phyloP scores from a whole-genome alignment of 2,113 vertebrate species.

The Antechinus flavipes region DNA sequence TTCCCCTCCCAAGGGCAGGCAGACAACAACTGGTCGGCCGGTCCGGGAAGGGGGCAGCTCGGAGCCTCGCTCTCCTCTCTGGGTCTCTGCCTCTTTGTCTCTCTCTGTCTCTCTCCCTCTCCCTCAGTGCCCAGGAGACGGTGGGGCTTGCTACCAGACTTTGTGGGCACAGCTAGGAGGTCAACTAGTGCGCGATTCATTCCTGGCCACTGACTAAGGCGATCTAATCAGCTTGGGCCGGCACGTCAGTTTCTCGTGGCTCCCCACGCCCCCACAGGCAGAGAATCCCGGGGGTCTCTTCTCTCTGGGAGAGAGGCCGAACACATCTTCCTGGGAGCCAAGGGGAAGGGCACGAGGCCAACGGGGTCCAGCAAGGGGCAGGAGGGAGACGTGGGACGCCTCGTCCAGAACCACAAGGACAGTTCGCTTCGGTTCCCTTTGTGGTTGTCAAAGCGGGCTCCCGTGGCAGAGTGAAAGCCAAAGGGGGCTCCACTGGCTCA shows the following conservation, averaged over 20 bases:
- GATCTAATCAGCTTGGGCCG: background rate
- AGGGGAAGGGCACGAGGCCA: background rate
- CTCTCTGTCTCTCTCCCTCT: background rate
- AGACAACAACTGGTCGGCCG: constrained; percentile 47
- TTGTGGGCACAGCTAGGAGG: background rate
- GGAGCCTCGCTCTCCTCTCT: background rate
- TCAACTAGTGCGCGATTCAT: background rate
- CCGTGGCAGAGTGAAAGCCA: background rate
- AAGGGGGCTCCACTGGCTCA: background rate
- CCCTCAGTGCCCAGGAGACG: background rate
- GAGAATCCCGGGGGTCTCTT: constrained; percentile 28
- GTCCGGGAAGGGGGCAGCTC: background rate
- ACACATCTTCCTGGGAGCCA: background rate
- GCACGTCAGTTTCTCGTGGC: background rate
- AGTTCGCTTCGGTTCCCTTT: too few species aligned
- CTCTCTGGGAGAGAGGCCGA: background rate
- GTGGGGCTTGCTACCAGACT: background rate
- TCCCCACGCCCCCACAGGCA: background rate
- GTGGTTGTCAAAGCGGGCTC: background rate
- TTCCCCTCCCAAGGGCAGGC: constrained; percentile 64
- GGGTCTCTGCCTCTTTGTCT: too few species aligned
- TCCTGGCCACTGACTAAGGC: background rate
- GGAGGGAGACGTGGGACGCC: background rate
- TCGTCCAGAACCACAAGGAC: background rate
- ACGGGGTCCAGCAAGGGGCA: background rate